phyloP scores from a whole-genome alignment of 2,113 vertebrate species.

The Notiomystis cincta region DNA sequence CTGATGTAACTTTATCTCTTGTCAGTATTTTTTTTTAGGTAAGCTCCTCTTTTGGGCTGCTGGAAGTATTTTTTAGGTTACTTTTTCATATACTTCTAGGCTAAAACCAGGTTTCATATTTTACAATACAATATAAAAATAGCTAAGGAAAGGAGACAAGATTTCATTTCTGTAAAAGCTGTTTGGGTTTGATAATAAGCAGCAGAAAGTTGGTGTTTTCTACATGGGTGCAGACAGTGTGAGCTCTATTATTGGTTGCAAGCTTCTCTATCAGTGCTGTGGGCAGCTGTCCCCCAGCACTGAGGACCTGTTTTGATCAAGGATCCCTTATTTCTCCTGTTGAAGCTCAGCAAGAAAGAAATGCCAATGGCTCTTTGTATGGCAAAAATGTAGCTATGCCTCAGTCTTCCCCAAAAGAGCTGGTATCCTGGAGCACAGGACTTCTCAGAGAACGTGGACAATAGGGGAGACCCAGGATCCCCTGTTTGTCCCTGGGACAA shows the following conservation, averaged over 20 bases:
- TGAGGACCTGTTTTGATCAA: neutral
- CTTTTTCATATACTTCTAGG: neutral
- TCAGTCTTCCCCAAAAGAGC: neutral
- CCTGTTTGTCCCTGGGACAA: neutral
- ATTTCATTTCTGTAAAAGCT: neutral
- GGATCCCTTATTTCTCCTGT: neutral
- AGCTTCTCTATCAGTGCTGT: neutral
- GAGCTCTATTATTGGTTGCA: neutral
- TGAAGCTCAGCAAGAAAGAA: neutral
- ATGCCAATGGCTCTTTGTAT: neutral
- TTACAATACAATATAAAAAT: neutral
- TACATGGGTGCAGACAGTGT: neutral
- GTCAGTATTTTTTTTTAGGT: neutral
- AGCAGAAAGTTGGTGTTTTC: neutral
- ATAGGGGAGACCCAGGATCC: neutral
- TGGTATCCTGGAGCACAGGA: neutral
- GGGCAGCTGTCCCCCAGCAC: neutral
- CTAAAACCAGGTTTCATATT: neutral
- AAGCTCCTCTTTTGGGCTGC: neutral
- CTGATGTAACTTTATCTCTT: neutral
- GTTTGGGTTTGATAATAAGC: neutral
- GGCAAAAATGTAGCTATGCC: neutral
- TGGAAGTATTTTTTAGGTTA: neutral
- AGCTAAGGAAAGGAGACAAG: neutral
- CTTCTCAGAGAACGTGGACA: neutral